phyloP scores from a whole-genome alignment of 1,140 invertebrate species.

The Drosophila arizonae region DNA sequence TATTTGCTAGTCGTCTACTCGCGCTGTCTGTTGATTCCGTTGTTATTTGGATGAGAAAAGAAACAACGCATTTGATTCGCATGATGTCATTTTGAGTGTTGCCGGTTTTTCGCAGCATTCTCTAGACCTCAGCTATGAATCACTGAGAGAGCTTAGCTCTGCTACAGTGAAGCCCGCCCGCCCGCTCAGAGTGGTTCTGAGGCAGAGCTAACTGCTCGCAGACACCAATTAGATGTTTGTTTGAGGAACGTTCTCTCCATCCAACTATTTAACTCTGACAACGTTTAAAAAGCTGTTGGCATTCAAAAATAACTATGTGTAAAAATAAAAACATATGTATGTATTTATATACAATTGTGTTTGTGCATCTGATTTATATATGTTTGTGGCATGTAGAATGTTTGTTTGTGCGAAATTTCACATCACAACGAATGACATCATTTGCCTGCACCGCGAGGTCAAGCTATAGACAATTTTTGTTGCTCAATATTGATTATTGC shows the following conservation, averaged over 20 bases:
- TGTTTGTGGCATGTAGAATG: constrained; percentile 21
- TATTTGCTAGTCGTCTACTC: background rate
- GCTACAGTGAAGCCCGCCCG: background rate
- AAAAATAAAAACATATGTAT: background rate
- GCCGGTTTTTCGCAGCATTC: constrained; percentile 18
- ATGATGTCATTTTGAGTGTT: constrained; percentile 59
- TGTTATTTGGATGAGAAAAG: constrained; percentile 24
- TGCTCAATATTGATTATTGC: constrained; percentile 62
- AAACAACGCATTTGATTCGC: constrained; percentile 46
- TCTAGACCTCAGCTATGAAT: constrained; percentile 33
- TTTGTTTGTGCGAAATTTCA: constrained; percentile 40
- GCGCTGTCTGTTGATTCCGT: constrained; percentile 38
- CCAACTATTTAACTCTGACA: background rate
- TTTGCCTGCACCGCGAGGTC: constrained; percentile 56
- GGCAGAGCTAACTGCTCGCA: background rate
- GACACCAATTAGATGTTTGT: too few relatives aligned
- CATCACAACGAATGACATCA: constrained; percentile 60
- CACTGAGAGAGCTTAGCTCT: constrained; percentile 12
- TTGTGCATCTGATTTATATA: background rate
- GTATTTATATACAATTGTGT: too few relatives aligned
- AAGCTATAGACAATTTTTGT: constrained; percentile 22
- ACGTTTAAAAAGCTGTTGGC: background rate
- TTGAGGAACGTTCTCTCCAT: too few relatives aligned
- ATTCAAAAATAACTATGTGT: background rate
- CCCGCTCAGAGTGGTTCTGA: constrained; percentile 4